Evolutionary conservation across 2,113 vertebrate species (phyloP), one percentile per base, ranked within the genome.

Genomic region (Prunella fulvescens): DNA sequence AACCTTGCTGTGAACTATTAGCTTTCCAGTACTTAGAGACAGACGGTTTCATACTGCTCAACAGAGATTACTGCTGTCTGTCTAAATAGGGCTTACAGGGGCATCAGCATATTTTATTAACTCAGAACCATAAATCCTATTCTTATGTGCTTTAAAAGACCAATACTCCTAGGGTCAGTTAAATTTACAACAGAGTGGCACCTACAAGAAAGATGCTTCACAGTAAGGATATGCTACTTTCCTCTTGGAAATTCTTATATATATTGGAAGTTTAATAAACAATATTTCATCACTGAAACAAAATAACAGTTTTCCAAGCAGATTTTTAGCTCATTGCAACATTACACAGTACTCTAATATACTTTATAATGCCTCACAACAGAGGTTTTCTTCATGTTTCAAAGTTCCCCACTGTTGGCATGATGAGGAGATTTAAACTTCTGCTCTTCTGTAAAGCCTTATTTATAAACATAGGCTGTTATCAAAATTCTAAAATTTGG

Each of bases 51-150:
- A 94, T 76, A 96, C 94, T 78, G 92, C 94, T 97, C 92, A 95
- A 92, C 90, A 95, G 92, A 96, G 95, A 97, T 96, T 96, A 96
- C 88, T 93, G 95, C 93, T 97, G 95, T 96, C 97, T 97, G 51
- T 94, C 97, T 96, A 96, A 95, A 95, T 84, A 95, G 85, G 77
- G 92, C 86, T 96, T 97, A 96, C 85, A 94, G 95, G 73, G 92
- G 90, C 90, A 97, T 96, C 94, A 96, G 95, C 95, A 96, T 97
- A 96, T 97, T 96, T 96, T 95, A 96, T 96, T 97, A 96, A 93
- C 95, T 93, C 92, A 35, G 90, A 96, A 91, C 48, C 92, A 94
- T 95, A 97, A 96, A 97, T 97, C 95, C 94, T 94, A 97, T 97
- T 96, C 87, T 95, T 93, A 86, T 86, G 77, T 65, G 62, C 80